phyloP scores from a whole-genome alignment of 2,888 invertebrate genomes.

The Pristionchus exspectatus region DNA sequence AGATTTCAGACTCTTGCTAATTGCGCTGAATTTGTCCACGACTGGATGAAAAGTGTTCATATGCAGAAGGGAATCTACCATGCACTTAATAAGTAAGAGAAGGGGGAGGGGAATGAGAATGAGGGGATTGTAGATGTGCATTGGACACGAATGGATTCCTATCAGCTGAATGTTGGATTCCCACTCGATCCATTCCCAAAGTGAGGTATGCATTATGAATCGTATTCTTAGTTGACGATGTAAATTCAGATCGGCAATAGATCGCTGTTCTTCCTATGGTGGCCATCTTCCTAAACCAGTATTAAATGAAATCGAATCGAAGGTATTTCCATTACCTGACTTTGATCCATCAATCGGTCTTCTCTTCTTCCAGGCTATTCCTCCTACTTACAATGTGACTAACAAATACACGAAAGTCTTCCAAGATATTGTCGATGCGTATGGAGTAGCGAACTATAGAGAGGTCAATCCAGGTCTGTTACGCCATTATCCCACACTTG shows the following conservation, averaged over 20 bases:
- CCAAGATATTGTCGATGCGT: conserved; percentile 95
- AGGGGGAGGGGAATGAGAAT: background rate
- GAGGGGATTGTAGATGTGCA: conserved; percentile 4
- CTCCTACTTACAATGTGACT: conserved; percentile 95
- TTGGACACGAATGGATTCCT: conserved; percentile 96
- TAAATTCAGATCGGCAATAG: conserved; percentile 8
- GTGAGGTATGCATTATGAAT: conserved; percentile 84
- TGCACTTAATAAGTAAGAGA: conserved; percentile 89
- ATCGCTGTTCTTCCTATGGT: background rate
- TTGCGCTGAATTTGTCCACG: conserved; percentile 93
- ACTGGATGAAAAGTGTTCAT: conserved; percentile 95
- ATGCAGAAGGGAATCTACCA: conserved; percentile 99
- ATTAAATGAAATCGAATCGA: conserved; percentile 93
- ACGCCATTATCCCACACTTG: background rate
- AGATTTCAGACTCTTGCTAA: background rate
- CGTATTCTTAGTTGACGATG: background rate
- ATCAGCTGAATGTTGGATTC: conserved; percentile 98
- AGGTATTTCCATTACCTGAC: conserved; percentile 81
- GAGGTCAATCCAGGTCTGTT: conserved; percentile 94
- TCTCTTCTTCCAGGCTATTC: conserved; percentile 79
- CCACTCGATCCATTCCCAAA: conserved; percentile 89
- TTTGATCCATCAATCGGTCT: background rate
- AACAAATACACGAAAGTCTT: conserved; percentile 97
- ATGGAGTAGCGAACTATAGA: conserved; percentile 94
- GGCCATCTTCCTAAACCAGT: conserved; percentile 88